Evolutionary conservation across 2,888 invertebrate genomes (phyloP), one percentile per base, ranked within the genome.

Genomic region (Cremastobaeus sp.): DNA sequence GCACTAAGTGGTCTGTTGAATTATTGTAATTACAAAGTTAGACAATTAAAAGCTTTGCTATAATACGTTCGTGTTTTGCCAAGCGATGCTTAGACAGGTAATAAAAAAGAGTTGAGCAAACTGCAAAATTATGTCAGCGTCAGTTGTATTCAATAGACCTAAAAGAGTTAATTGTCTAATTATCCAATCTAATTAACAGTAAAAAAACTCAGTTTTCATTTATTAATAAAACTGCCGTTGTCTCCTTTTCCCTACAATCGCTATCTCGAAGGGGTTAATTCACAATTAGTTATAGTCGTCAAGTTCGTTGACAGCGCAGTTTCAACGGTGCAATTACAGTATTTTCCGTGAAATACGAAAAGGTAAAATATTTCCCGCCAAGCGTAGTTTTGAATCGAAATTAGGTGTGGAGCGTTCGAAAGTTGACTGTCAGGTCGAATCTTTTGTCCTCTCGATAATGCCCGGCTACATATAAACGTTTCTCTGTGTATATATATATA

Each of bases 1-100:
- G 28, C 34, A 43, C 54, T 60, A 69, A 69, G 69, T 69, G 69
- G 60, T 54, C 39, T 28, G 45, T 54, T 68, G 68, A 59, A 68
- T 59, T 59, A 59, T 68, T 54, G 60, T 69, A 69, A 69, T 69
- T 69, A 69, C 60, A 47, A 69, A 69, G 69, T 69, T 69, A 47
- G 54, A 54, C 60, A 69, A 69, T 69, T 60, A 60, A 60, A 60
- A 48, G 57, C 60, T 60, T 54, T 39, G 15, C 11, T 30, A 68
- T 59, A 59, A 59, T 59, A 68, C 52, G 59, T 52, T 59, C 52
- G 60, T 50, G 41, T 57, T 68, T 59, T 59, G 43, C 21, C 28
- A n/a, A 1, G 28, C 17, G 9, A 18, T 52, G 50, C 45, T 43
- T 59, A 35, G 34, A 21, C 12, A 17, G 11, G 8, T 21, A 47